Percentiles rank a stretch among this genome's conserved stretches.
Evolutionary conservation across 2,797 vertebrate species (phyloP).

Genomic region (Girardinus metallicus): DNA sequence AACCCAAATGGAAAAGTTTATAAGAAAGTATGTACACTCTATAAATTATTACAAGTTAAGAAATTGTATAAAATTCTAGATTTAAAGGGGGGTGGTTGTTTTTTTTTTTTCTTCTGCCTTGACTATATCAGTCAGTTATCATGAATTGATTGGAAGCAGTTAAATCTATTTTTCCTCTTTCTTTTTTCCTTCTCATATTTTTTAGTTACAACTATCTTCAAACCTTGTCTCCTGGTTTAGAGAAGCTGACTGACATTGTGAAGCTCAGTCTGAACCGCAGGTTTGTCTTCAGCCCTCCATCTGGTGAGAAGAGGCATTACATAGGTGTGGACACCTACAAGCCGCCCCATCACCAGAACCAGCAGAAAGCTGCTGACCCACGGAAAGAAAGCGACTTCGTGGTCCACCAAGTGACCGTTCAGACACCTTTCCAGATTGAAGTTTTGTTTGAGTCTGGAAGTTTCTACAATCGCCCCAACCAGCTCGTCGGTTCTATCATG

Average conservation of each 20-base stretch:
- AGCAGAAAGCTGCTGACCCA: slow-evolving; percentile 62
- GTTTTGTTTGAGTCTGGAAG: slow-evolving; percentile 92
- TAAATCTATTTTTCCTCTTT: background rate
- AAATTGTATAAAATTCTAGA: background rate
- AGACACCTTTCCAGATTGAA: slow-evolving; percentile 87
- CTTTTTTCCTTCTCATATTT: slow-evolving; percentile 4
- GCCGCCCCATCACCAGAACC: slow-evolving; percentile 72
- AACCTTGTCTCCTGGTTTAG: slow-evolving; percentile 85
- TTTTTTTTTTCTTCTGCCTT: background rate
- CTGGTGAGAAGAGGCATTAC: slow-evolving; percentile 84
- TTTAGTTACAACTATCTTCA: slow-evolving; percentile 90
- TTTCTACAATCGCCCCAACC: slow-evolving; percentile 71
- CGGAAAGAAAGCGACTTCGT: slow-evolving; percentile 83
- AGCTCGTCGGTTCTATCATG: slow-evolving; percentile 80
- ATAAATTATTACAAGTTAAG: background rate
- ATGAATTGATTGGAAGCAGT: background rate
- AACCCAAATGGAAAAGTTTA: background rate
- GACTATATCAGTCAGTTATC: background rate
- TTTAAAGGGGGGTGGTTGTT: background rate
- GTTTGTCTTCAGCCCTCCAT: slow-evolving; percentile 83
- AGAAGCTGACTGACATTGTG: slow-evolving; percentile 89
- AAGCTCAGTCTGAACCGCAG: slow-evolving; percentile 85
- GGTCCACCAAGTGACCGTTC: slow-evolving; percentile 91
- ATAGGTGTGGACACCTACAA: slow-evolving; percentile 83
- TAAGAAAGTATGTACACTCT: background rate